These are phyloP conservation scores for Typhlichthys eigenmanni DNA, from an alignment of 2,797 vertebrate species.

Conservation along the genomic window DNA sequence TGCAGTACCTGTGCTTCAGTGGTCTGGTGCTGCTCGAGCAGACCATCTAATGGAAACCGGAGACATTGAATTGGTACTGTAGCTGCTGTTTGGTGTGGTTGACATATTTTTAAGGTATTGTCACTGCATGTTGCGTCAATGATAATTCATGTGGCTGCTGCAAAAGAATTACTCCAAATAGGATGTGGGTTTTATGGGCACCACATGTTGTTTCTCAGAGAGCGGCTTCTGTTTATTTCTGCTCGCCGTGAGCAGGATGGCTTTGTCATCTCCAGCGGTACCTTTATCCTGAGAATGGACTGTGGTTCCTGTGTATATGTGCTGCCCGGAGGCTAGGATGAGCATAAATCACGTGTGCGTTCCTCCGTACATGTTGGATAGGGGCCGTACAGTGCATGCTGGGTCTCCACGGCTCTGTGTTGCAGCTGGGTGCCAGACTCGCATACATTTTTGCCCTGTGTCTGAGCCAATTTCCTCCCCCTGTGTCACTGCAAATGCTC, in stretches of 20 bases:
- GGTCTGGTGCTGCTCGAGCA: slow-evolving; percentile 1
- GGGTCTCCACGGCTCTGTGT: slow-evolving; percentile 32
- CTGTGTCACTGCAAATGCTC: slow-evolving; percentile 68
- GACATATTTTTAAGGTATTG: slow-evolving; percentile 64
- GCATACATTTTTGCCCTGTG: slow-evolving; percentile 63
- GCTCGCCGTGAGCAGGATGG: slow-evolving; percentile 30
- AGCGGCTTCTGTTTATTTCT: slow-evolving; percentile 63
- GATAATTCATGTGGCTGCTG: slow-evolving; percentile 68
- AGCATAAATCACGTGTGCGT: background rate
- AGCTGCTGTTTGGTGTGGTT: slow-evolving; percentile 44
- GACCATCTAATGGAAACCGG: slow-evolving; percentile 32
- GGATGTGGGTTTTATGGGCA: slow-evolving; percentile 63
- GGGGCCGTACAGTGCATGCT: background rate
- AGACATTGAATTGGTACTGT: slow-evolving; percentile 23
- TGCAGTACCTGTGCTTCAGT: background rate
- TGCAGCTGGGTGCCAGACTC: slow-evolving; percentile 72
- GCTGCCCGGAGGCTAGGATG: too few species aligned
- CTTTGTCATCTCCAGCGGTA: slow-evolving; percentile 24
- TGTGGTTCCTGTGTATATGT: too few species aligned
- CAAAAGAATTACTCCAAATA: slow-evolving; percentile 62
- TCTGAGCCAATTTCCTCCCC: slow-evolving; percentile 74
- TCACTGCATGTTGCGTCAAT: slow-evolving; percentile 57
- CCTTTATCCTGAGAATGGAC: too few species aligned
- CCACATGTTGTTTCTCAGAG: slow-evolving; percentile 68
- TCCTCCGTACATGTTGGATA: background rate